Evolutionary conservation across 2,797 vertebrate genomes (phyloP).

Genomic region (Chelon auratus): DNA sequence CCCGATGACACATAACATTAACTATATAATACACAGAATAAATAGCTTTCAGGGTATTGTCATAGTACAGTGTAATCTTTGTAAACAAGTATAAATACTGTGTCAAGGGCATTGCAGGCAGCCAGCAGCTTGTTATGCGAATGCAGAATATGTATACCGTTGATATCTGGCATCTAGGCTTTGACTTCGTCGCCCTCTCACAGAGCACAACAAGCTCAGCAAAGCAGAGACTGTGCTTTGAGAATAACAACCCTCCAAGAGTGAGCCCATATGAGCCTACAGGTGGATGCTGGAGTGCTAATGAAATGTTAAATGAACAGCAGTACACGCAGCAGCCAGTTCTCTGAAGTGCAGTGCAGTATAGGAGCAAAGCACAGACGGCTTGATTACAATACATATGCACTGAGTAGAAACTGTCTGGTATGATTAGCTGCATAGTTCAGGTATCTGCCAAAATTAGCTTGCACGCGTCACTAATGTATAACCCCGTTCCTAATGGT

Average conservation of each 20-base stretch:
- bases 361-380: background rate
- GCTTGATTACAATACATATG: background rate
- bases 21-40: background rate
- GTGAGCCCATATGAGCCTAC: background rate
- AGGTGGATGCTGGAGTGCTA: background rate
- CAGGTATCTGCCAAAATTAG: background rate
- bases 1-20: background rate
- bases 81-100: conserved; percentile 1
- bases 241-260: background rate
- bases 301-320: conserved; percentile 4
- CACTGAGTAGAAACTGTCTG: too few species aligned
- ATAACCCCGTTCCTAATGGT: background rate
- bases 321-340: background rate
- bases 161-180: conserved; percentile 3
- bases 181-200: conserved; percentile 17
- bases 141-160: conserved; percentile 4
- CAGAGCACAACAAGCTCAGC: conserved; percentile 4
- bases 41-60: background rate
- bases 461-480: background rate
- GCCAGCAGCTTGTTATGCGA: background rate
- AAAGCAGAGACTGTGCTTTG: conserved; percentile 7
- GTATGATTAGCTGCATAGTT: background rate
- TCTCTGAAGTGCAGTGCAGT: conserved; percentile 16
- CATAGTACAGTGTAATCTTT: background rate
- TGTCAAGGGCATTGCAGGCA: background rate